These are phyloP conservation scores for Diachrysia chrysitis DNA, from an alignment of 2,888 invertebrate species.

Conservation along the genomic window DNA sequence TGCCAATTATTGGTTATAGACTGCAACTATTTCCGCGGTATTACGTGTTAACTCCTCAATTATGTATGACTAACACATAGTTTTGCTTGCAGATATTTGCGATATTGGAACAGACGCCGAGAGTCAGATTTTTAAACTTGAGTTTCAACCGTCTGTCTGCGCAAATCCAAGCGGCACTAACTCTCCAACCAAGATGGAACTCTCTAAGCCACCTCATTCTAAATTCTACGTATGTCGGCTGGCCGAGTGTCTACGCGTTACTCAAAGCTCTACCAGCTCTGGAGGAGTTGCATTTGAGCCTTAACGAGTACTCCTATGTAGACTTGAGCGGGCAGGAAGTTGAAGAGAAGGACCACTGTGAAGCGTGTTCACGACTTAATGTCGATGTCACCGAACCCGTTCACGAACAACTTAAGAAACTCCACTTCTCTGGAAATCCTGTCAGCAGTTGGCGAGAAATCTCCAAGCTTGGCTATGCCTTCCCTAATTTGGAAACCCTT, in stretches of 20 bases:
- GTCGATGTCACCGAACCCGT: constrained; percentile 79
- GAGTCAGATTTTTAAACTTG: constrained; percentile 96
- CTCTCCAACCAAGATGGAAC: constrained; percentile 86
- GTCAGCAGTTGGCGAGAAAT: constrained; percentile 96
- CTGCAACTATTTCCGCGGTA: constrained; percentile 53
- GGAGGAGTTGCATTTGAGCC: constrained; percentile 97
- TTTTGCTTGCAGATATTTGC: constrained; percentile 91
- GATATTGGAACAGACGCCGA: constrained; percentile 96
- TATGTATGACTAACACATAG: constrained; percentile 29
- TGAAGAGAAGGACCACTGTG: constrained; percentile 79
- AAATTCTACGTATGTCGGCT: constrained; percentile 96
- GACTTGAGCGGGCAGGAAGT: constrained; percentile 89
- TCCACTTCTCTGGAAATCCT: constrained; percentile 96
- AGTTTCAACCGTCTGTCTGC: constrained; percentile 96
- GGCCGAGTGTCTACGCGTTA: constrained; percentile 94
- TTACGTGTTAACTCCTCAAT: constrained; percentile 56
- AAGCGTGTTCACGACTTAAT: constrained; percentile 79
- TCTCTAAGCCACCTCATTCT: constrained; percentile 94
- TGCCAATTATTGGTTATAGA: constrained; percentile 59
- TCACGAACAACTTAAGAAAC: constrained; percentile 92
- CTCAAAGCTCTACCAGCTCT: constrained; percentile 93
- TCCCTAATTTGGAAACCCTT: constrained; percentile 95
- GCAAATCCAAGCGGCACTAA: constrained; percentile 90
- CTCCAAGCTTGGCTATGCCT: constrained; percentile 94
- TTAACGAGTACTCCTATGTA: constrained; percentile 95